These are phyloP conservation scores for Ichneumon xanthorius DNA, from an alignment of 2,888 invertebrate genomes.

Conservation along the genomic window DNA sequence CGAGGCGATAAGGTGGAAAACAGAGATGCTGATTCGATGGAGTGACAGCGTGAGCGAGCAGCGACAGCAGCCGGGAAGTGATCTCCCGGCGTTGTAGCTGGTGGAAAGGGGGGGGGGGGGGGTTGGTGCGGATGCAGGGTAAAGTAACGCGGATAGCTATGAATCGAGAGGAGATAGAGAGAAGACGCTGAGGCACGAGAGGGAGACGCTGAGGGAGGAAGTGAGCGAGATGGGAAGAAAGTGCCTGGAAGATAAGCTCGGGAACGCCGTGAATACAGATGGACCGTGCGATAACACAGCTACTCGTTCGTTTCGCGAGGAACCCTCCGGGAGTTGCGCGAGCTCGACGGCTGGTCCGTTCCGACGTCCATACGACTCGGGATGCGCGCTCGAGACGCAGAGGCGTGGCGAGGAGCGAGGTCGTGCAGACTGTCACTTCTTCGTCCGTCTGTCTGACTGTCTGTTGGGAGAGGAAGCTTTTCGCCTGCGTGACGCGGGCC, in stretches of 20 bases:
- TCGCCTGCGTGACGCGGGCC: slow-evolving; percentile 1
- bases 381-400: slow-evolving; percentile 18
- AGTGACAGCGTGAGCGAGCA: slow-evolving; percentile 77
- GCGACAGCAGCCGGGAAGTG: slow-evolving; percentile 70
- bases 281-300: slow-evolving; percentile 79
- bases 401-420: slow-evolving; percentile 47
- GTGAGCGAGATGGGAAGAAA: slow-evolving; percentile 69
- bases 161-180: slow-evolving; percentile 54
- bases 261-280: slow-evolving; percentile 82
- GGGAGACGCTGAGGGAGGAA: slow-evolving; percentile 51
- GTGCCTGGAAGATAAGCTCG: slow-evolving; percentile 77
- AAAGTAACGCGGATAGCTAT: slow-evolving; percentile 31
- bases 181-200: slow-evolving; percentile 55
- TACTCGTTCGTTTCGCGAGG: slow-evolving; percentile 75
- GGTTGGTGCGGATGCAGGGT: not conserved
- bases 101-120: slow-evolving; percentile 10
- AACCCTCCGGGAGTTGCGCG: slow-evolving; percentile 72
- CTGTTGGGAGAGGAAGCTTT: slow-evolving; percentile 26
- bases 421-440: slow-evolving; percentile 60
- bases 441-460: slow-evolving; percentile 43
- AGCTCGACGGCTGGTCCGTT: slow-evolving; percentile 55
- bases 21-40: slow-evolving; percentile 81
- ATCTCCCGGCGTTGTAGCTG: slow-evolving; percentile 63
- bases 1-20: slow-evolving; percentile 77
- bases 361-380: slow-evolving; percentile 53